phyloP scores from a whole-genome alignment of 2,113 vertebrate genomes.

The Glareola pratincola region DNA sequence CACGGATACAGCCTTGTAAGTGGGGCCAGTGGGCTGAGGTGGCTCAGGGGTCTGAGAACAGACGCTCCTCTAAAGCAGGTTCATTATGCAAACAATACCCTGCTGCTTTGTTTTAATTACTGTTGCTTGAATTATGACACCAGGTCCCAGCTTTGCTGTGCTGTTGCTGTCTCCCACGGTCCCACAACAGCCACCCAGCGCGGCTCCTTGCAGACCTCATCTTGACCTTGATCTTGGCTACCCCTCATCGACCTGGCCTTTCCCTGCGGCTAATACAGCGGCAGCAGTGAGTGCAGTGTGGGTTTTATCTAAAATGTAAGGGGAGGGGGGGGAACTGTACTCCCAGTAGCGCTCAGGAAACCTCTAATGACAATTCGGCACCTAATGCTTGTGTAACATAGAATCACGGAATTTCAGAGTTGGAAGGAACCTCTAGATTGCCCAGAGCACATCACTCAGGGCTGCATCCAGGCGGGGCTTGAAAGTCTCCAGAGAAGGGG shows the following conservation, averaged over 20 bases:
- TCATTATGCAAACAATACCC: background rate
- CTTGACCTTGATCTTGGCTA: background rate
- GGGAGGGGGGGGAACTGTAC: background rate
- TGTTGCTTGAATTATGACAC: background rate
- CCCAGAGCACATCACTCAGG: too few relatives aligned
- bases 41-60: background rate
- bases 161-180: background rate
- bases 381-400: background rate
- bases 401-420: too few relatives aligned
- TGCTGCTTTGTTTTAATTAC: background rate
- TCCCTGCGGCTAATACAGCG: background rate
- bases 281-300: rapidly evolving
- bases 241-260: background rate
- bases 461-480: too few relatives aligned
- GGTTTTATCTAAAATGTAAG: background rate
- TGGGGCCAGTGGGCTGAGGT: background rate
- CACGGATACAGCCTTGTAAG: background rate
- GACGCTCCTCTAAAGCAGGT: background rate
- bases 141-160: background rate
- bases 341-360: background rate
- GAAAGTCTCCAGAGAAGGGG: too few relatives aligned
- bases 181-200: background rate
- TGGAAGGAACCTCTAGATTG: too few relatives aligned
- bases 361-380: background rate
- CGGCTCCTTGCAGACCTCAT: background rate